phyloP scores from a whole-genome alignment of 2,888 invertebrate species.

The Drosophila rubida region DNA sequence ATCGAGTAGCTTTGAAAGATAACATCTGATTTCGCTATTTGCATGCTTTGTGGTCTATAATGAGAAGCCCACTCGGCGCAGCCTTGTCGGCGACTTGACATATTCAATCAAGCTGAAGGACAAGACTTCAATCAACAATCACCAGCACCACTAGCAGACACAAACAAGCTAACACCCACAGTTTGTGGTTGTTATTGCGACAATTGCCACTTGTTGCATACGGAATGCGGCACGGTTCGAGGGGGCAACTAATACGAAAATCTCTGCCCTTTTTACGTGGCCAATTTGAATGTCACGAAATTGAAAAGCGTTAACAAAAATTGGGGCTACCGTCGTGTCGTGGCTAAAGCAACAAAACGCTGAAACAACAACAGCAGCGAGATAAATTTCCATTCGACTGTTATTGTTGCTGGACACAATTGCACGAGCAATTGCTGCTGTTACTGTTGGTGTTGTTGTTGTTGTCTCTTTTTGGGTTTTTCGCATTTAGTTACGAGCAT shows the following conservation, averaged over 20 bases:
- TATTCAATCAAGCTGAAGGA: slow-evolving; percentile 49
- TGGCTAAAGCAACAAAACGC: neutral
- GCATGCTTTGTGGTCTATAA: neutral
- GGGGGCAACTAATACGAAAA: slow-evolving; percentile 50
- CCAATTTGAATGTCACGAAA: slow-evolving; percentile 78
- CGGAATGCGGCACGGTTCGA: slow-evolving; percentile 12
- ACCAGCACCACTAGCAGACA: slow-evolving; percentile 31
- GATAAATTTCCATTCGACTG: slow-evolving; percentile 18
- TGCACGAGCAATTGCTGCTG: slow-evolving; percentile 42
- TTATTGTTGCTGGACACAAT: slow-evolving; percentile 41
- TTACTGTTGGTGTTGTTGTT: slow-evolving; percentile 12
- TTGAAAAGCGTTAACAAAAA: slow-evolving; percentile 60
- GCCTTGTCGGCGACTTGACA: slow-evolving; percentile 41
- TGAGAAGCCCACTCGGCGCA: slow-evolving; percentile 12
- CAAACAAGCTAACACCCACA: slow-evolving; percentile 11
- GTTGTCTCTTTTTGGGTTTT: slow-evolving; percentile 35
- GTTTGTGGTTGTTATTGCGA: neutral
- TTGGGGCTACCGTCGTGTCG: slow-evolving; percentile 51
- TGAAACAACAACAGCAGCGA: slow-evolving; percentile 2
- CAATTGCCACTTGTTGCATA: slow-evolving; percentile 50
- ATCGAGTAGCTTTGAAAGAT: neutral
- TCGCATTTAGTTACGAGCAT: slow-evolving; percentile 44
- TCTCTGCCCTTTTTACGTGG: slow-evolving; percentile 60
- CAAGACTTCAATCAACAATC: slow-evolving; percentile 35
- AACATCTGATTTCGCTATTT: slow-evolving; percentile 4